These are phyloP conservation scores for Cyprinodon diabolis DNA, from an alignment of 2,797 vertebrate genomes.

Conservation along the genomic window DNA sequence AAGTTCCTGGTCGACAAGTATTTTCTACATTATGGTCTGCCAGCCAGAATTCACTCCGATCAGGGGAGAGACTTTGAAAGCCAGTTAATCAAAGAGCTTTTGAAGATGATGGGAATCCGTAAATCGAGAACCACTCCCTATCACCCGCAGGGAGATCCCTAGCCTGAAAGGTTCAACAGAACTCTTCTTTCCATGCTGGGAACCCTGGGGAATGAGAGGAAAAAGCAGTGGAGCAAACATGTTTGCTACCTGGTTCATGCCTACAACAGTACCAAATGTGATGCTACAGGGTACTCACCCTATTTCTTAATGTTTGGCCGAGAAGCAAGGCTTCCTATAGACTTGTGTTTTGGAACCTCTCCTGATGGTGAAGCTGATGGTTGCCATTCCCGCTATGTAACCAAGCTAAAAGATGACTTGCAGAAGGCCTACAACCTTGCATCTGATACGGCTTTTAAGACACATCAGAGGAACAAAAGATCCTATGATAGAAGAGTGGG, in stretches of 20 bases:
- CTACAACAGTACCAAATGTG: neutral
- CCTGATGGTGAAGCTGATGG: neutral
- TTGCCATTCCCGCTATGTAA: neutral
- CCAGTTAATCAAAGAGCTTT: neutral
- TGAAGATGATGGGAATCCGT: neutral
- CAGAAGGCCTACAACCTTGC: neutral
- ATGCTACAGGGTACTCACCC: neutral
- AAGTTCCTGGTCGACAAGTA: too few species aligned
- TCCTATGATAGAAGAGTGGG: neutral
- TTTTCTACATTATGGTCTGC: too few species aligned
- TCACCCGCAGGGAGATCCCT: neutral
- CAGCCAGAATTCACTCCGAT: too few species aligned
- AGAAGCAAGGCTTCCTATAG: too few species aligned
- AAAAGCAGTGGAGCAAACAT: neutral
- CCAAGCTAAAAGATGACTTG: neutral
- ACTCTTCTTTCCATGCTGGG: neutral
- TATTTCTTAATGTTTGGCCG: constrained; percentile 16
- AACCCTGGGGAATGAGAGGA: neutral
- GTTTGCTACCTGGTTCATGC: neutral
- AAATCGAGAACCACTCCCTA: neutral
- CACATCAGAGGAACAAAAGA: neutral
- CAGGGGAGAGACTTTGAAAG: too few species aligned
- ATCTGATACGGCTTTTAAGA: neutral
- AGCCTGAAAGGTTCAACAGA: neutral
- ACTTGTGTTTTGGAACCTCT: neutral